phyloP scores from a whole-genome alignment of 2,113 vertebrate genomes.

The Pollachius pollachius region DNA sequence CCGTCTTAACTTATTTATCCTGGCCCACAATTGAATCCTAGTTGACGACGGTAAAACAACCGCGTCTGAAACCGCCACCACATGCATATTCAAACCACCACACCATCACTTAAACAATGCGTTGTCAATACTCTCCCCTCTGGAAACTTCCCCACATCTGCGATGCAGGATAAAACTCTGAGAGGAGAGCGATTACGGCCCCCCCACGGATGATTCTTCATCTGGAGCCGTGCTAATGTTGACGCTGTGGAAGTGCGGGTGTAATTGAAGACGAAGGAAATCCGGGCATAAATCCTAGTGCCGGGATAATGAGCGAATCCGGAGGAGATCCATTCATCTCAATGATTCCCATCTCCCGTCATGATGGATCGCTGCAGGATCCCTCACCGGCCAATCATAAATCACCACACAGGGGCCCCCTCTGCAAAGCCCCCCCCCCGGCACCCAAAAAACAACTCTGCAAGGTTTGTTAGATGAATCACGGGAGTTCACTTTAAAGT shows the following conservation, averaged over 20 bases:
- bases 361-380: conserved; percentile 49
- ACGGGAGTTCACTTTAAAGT: conserved; percentile 25
- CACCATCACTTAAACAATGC: conserved; percentile 32
- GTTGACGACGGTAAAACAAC: neutral
- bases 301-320: conserved; percentile 49
- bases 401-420: conserved; percentile 29
- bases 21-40: neutral
- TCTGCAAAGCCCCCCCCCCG: conserved; percentile 12
- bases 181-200: conserved; percentile 50
- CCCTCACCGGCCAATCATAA: conserved; percentile 45
- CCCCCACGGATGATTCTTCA: conserved; percentile 48
- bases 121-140: conserved; percentile 21
- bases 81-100: conserved; percentile 24
- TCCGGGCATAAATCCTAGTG: conserved; percentile 33
- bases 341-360: conserved; percentile 52
- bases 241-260: conserved; percentile 46
- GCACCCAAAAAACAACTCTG: neutral
- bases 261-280: conserved; percentile 49
- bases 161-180: conserved; percentile 43
- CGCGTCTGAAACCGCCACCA: conserved; percentile 4
- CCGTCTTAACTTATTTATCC: no score
- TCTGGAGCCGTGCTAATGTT: conserved; percentile 37
- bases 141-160: conserved; percentile 41
- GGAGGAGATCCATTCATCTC: conserved; percentile 53
- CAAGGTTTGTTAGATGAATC: conserved; percentile 31